Conservation (phyloP, 2,888 invertebrate genomes). For the Liposcelis brunnea region DNA sequence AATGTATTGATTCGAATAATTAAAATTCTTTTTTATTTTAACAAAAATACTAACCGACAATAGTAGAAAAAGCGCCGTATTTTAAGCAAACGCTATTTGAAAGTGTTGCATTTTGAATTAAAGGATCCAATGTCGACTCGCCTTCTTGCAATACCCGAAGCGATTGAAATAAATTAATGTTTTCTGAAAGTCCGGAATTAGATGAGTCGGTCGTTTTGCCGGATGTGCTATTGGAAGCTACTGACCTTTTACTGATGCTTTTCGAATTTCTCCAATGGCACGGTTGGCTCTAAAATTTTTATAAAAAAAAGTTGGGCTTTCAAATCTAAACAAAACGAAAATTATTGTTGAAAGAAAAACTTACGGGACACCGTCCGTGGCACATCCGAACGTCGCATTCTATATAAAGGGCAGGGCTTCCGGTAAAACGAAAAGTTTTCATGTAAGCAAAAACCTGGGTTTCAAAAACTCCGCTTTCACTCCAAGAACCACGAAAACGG, state of each 20-base stretch:
- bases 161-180: constrained; percentile 78
- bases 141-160: constrained; percentile 74
- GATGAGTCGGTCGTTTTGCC: constrained; percentile 22
- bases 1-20: too few species aligned
- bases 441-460: constrained; percentile 89
- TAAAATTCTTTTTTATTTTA: too few species aligned
- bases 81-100: constrained; percentile 27
- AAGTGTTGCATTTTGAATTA: constrained; percentile 16
- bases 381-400: constrained; percentile 93
- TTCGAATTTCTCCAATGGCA: constrained; percentile 87
- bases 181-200: constrained; percentile 53
- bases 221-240: constrained; percentile 29
- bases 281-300: constrained; percentile 56
- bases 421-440: constrained; percentile 87
- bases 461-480: constrained; percentile 75
- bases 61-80: constrained; percentile 8
- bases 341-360: constrained; percentile 21
- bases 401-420: constrained; percentile 82
- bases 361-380: constrained; percentile 84
- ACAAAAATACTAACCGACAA: constrained; percentile 2
- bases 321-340: neutral
- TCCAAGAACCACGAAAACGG: constrained; percentile 84
- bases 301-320: constrained; percentile 7
- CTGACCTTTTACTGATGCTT: constrained; percentile 56
- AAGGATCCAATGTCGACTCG: constrained; percentile 45